Percentiles rank a stretch among this genome's conserved stretches.
Conservation (phyloP, 1,140 invertebrate genomes). For the Daktulosphaira vitifoliae region DNA sequence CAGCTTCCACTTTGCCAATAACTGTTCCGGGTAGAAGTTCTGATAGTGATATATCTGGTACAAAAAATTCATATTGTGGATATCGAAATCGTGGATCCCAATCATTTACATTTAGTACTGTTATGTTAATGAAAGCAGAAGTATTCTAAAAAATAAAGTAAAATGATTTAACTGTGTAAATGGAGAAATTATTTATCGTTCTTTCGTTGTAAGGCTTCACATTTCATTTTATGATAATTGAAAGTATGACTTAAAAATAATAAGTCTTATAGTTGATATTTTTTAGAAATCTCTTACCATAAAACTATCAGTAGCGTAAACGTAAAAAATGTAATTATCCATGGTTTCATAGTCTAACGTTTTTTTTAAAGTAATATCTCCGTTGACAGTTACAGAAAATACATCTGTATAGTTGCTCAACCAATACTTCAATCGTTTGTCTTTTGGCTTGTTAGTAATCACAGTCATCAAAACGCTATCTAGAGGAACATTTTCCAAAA, state of each 20-base stretch:
- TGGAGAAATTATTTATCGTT: too few species aligned
- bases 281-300: slow-evolving; percentile 57
- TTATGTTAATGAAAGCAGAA: slow-evolving; percentile 62
- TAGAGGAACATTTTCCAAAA: slow-evolving; percentile 64
- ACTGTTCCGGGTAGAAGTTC: slow-evolving; percentile 40
- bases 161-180: too few species aligned
- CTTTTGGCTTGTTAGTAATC: slow-evolving; percentile 52
- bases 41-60: slow-evolving; percentile 46
- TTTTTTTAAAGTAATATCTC: slow-evolving; percentile 67
- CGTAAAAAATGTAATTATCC: slow-evolving; percentile 62
- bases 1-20: slow-evolving; percentile 50
- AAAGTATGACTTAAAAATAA: too few species aligned
- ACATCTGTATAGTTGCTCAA: slow-evolving; percentile 55
- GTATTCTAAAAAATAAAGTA: slow-evolving; percentile 57
- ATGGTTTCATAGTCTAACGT: slow-evolving; percentile 71
- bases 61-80: slow-evolving; percentile 75
- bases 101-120: slow-evolving; percentile 81
- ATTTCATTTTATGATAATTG: too few species aligned
- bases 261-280: too few species aligned
- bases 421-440: slow-evolving; percentile 53
- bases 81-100: slow-evolving; percentile 81
- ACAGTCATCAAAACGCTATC: slow-evolving; percentile 60
- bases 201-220: too few species aligned
- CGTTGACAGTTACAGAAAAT: slow-evolving; percentile 65
- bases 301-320: slow-evolving; percentile 74